Base-by-base conservation (phyloP, 2,113 vertebrate species). In the Myotis davidii region DNA sequence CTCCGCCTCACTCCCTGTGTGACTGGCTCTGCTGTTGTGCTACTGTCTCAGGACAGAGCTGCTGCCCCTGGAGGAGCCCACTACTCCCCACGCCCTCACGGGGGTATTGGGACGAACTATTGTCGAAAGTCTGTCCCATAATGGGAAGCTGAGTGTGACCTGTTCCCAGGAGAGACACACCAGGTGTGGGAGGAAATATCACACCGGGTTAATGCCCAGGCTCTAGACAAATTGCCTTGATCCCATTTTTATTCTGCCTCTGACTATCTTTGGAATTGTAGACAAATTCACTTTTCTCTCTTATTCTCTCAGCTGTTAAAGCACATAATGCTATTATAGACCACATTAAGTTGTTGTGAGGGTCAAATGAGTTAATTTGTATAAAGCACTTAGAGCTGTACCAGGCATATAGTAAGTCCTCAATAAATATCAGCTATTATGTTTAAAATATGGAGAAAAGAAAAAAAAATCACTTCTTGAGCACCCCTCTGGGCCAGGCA, bases 241-340 rank as follows among this genome's bases (percentile, higher is more conserved):
- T 39, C 73, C 9, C 1, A 1, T 39, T 32, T 88, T 65, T 34
- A 23, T 74, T 81, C 77, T 70, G 37, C 52, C 12, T 88, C 65
- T 90, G n/a, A 56, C 10, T 20, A 0, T 37, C 23, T 85, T 83
- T 67, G 50, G 27, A 56, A 69, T 23, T 9, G 16, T 45, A 59
- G 76, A 54, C 34, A 56, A 39, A 79, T 82, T 59, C 45, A 29
- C n/a, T 94, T 85, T 72, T 88, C 17, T 89, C 9, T 77, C 39
- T 65, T 17, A 39, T 61, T 45, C 61, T 48, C 54, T 94, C 37
- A 29, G 10, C 29, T 85, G 21, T 76, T 79, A 9, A 45, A 45
- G 42, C 8, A 67, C 4, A 29, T 16, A 27, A 45, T 45, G 42
- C 42, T 45, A 45, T 45, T 45, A 45, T 45, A 45, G 42, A 17